A percentile compares a stretch with the other conserved stretches of the same genome.
Evolutionary conservation across 2,113 vertebrate genomes (phyloP).

Genomic region (pig (Sus scrofa)): DNA sequence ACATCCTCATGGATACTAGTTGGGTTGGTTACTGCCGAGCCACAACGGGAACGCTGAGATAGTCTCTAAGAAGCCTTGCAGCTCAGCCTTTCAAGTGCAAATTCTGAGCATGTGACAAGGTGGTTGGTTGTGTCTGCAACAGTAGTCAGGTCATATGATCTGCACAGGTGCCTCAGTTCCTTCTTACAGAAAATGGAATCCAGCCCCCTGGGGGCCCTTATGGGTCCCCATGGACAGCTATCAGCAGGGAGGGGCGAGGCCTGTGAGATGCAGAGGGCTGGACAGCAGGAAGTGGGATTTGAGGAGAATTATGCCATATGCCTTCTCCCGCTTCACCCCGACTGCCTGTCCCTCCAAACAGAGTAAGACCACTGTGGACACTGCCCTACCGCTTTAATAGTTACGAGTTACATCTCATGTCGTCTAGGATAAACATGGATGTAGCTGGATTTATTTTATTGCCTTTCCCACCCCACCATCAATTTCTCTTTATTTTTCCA

Average conservation of each 20-base stretch:
- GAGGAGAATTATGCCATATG: background rate
- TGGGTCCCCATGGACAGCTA: background rate
- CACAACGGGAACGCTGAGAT: no score
- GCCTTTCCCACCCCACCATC: no score
- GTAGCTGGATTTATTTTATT: background rate
- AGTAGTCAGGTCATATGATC: background rate
- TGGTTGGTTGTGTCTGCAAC: rapidly evolving
- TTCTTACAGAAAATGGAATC: no score
- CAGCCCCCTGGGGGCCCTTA: background rate
- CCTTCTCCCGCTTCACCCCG: rapidly evolving
- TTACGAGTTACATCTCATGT: rapidly evolving
- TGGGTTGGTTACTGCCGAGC: no score
- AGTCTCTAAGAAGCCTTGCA: no score
- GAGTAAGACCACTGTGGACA: rapidly evolving
- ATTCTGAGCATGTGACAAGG: rapidly evolving
- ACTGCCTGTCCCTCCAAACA: background rate
- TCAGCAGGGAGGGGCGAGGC: background rate
- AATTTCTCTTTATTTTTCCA: background rate
- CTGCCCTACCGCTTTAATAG: rapidly evolving
- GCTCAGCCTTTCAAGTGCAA: background rate
- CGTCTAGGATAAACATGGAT: background rate
- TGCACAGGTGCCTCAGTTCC: background rate
- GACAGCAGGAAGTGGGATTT: background rate
- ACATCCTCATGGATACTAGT: no score
- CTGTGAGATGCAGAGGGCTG: background rate